These are phyloP conservation scores for Aphis craccivora DNA, from an alignment of 1,140 invertebrate genomes.

Conservation along the genomic window DNA sequence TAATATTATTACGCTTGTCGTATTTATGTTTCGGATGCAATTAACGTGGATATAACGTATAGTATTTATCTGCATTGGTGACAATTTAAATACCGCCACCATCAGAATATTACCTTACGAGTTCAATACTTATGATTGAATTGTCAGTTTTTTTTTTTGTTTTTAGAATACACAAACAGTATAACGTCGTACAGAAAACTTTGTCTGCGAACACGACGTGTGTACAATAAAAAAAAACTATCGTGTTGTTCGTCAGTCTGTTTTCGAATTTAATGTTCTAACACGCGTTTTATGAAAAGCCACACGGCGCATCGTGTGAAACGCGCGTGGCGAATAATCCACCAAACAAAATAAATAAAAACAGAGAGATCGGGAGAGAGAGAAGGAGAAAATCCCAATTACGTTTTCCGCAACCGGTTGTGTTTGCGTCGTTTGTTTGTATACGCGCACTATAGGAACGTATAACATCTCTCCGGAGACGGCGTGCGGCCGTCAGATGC, in stretches of 20 bases:
- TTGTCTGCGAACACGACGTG: not conserved
- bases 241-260: not conserved
- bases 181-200: not conserved
- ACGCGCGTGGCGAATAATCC: not conserved
- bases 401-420: not conserved
- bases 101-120: too few species aligned
- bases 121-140: not conserved
- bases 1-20: not conserved
- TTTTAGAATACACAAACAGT: not conserved
- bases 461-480: not conserved
- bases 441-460: too few species aligned
- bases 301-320: not conserved
- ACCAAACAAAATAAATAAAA: not conserved
- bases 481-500: not conserved
- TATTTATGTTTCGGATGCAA: too few species aligned
- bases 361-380: not conserved
- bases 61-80: not conserved
- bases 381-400: not conserved
- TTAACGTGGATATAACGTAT: too few species aligned
- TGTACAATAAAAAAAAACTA: not conserved
- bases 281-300: not conserved
- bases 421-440: not conserved
- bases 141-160: not conserved
- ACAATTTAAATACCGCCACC: too few species aligned
- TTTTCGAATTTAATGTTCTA: not conserved